A percentile compares a stretch with the other conserved stretches of the same genome.
phyloP scores from a whole-genome alignment of 2,797 vertebrate species.

The Schizothorax lantsangensis region DNA sequence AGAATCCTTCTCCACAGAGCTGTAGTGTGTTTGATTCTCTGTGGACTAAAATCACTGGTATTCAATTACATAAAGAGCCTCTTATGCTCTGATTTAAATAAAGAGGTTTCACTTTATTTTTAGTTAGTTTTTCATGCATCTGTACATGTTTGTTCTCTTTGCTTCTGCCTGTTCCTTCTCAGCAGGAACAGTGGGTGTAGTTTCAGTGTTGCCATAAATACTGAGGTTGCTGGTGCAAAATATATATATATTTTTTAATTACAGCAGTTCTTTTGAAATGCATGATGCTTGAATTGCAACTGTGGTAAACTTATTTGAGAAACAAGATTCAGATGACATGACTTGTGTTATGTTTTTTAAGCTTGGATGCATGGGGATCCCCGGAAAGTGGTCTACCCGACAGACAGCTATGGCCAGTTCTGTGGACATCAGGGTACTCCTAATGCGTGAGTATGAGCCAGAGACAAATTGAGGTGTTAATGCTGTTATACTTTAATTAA shows the following conservation, averaged over 20 bases:
- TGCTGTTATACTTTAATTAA: background rate
- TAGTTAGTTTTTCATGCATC: constrained; percentile 20
- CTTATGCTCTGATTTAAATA: constrained; percentile 11
- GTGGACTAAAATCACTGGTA: background rate
- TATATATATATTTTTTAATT: background rate
- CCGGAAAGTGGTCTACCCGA: constrained; percentile 91
- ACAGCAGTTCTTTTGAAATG: background rate
- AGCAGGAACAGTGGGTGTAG: background rate
- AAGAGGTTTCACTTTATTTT: constrained; percentile 21
- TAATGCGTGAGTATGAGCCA: constrained; percentile 86
- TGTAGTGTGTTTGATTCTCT: constrained; percentile 6
- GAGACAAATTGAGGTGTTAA: background rate
- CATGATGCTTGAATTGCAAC: background rate
- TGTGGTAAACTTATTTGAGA: background rate
- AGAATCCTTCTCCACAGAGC: constrained; percentile 5
- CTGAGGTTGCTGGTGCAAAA: constrained; percentile 2
- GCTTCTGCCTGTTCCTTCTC: background rate
- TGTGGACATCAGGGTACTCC: constrained; percentile 90
- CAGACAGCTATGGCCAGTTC: constrained; percentile 94
- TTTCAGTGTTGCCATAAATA: constrained; percentile 1
- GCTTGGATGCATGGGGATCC: constrained; percentile 95
- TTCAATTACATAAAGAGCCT: constrained; percentile 22
- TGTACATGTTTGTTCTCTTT: constrained; percentile 8
- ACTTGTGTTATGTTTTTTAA: constrained; percentile 62
- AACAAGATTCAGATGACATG: background rate